Conservation (phyloP, 2,888 invertebrate genomes). For the Parnassius orleans region DNA sequence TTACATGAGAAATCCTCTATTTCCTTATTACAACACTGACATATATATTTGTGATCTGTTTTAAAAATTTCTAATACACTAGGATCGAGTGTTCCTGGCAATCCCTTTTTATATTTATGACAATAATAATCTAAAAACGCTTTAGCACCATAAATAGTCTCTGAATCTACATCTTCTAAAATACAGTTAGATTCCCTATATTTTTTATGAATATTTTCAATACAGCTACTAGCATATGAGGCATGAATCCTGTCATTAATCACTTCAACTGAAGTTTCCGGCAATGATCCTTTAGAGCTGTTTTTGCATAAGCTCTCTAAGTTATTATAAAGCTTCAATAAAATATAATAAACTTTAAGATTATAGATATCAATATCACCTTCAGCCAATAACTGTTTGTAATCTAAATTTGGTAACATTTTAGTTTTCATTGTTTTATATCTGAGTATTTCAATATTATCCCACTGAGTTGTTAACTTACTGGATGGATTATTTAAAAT, state of each 20-base stretch:
- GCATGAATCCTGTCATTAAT: slow-evolving; percentile 57
- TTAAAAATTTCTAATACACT: slow-evolving; percentile 34
- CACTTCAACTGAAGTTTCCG: slow-evolving; percentile 48
- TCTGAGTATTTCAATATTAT: slow-evolving; percentile 57
- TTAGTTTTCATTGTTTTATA: slow-evolving; percentile 55
- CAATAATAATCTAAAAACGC: slow-evolving; percentile 55
- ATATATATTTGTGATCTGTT: slow-evolving; percentile 40
- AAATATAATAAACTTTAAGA: slow-evolving; percentile 56
- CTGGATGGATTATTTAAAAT: slow-evolving; percentile 52
- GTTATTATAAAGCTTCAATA: slow-evolving; percentile 45
- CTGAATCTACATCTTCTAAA: slow-evolving; percentile 42
- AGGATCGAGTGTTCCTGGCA: slow-evolving; percentile 36
- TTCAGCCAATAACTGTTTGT: slow-evolving; percentile 41
- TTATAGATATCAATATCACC: slow-evolving; percentile 49
- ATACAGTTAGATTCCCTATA: slow-evolving; percentile 30
- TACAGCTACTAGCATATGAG: slow-evolving; percentile 44
- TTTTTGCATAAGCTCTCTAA: slow-evolving; percentile 45
- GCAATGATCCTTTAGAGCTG: slow-evolving; percentile 36
- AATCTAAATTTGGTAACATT: slow-evolving; percentile 48
- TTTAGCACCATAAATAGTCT: slow-evolving; percentile 46
- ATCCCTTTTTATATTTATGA: slow-evolving; percentile 44
- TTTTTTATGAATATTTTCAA: slow-evolving; percentile 41
- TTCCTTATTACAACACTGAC: slow-evolving; percentile 61
- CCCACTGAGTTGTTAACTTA: slow-evolving; percentile 54
- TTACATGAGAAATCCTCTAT: slow-evolving; percentile 54